Conservation (phyloP, 2,797 vertebrate species). For the Urophycis tenuis region DNA sequence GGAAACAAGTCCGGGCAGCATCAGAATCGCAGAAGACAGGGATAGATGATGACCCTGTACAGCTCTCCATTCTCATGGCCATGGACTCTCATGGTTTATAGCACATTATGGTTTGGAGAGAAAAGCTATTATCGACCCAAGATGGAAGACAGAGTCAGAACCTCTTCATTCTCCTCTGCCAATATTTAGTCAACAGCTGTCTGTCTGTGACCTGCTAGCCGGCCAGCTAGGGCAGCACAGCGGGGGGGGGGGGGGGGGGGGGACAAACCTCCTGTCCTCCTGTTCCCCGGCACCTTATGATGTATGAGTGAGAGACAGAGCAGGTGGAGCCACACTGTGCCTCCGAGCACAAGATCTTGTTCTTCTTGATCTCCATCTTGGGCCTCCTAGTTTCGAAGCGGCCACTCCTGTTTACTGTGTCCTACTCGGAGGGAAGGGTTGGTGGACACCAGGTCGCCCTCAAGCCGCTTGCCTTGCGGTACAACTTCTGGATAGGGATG, state of each 20-base stretch:
- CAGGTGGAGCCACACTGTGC: too few relatives aligned
- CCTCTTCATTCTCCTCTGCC: conserved; percentile 22
- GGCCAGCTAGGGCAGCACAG: conserved; percentile 2
- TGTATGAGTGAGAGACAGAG: too few relatives aligned
- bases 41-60: conserved; percentile 2
- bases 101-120: conserved; percentile 10
- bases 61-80: conserved; percentile 5
- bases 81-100: background rate
- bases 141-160: conserved; percentile 22
- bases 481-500: too few relatives aligned
- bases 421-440: too few relatives aligned
- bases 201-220: conserved; percentile 3
- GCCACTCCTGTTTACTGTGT: too few relatives aligned
- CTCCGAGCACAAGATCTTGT: too few relatives aligned
- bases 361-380: too few relatives aligned
- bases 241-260: too few relatives aligned
- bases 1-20: background rate
- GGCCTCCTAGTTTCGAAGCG: too few relatives aligned
- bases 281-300: too few relatives aligned
- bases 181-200: conserved; percentile 30
- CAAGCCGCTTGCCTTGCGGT: too few relatives aligned
- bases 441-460: too few relatives aligned
- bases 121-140: conserved; percentile 6
- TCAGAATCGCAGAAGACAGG: background rate
- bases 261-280: conserved; percentile 26